Conservation (phyloP, 2,888 invertebrate genomes). For the Thalpophila matura region DNA sequence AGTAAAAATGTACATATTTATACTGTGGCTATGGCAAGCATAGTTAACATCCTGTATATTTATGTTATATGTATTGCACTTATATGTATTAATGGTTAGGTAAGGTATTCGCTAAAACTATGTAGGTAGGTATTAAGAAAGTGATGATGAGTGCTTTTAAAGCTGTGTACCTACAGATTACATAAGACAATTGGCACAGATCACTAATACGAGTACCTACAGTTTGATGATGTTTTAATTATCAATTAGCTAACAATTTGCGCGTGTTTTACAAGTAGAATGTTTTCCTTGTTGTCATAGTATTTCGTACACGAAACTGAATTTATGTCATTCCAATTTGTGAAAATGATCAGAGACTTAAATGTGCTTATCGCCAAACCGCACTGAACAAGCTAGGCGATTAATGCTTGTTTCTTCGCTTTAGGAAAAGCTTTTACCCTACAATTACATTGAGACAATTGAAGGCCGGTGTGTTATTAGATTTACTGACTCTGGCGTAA, state of each 20-base stretch:
- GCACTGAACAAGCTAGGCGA: not conserved
- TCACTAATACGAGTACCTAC: slow-evolving; percentile 9
- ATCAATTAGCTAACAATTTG: slow-evolving; percentile 25
- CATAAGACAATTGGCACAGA: slow-evolving; percentile 10
- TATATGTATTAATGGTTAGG: too few species aligned
- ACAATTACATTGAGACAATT: not conserved
- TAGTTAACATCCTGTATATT: too few species aligned
- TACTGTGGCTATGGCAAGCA: too few species aligned
- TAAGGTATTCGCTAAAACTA: too few species aligned
- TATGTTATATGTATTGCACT: too few species aligned
- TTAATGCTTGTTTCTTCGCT: not conserved
- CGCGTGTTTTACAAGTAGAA: slow-evolving; percentile 2
- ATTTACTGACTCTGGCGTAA: too few species aligned
- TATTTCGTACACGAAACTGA: slow-evolving; percentile 22
- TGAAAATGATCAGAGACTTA: not conserved
- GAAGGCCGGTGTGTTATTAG: too few species aligned
- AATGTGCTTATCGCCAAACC: not conserved
- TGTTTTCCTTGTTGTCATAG: slow-evolving; percentile 15
- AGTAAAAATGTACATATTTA: too few species aligned
- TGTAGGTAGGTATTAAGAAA: not conserved
- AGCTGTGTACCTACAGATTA: slow-evolving; percentile 7
- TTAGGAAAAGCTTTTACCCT: not conserved
- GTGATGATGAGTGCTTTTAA: slow-evolving; percentile 18
- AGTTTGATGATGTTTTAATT: slow-evolving; percentile 16
- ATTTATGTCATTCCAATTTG: slow-evolving; percentile 6